Evolutionary conservation across 2,888 invertebrate genomes (phyloP).

Genomic region (Tenthredo amoena): DNA sequence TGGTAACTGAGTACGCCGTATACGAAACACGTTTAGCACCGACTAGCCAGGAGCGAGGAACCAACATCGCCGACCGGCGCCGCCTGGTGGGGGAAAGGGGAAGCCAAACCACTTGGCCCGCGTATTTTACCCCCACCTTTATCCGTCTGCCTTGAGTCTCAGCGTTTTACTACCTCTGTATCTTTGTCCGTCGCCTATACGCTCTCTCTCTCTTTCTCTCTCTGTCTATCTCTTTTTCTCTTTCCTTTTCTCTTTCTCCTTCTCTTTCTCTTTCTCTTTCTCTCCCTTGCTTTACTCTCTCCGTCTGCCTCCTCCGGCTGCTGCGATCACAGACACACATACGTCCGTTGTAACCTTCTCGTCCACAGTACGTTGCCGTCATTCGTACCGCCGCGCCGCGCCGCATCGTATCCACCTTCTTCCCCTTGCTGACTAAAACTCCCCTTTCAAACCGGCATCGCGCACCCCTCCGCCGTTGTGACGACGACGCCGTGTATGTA

Average conservation of each 20-base stretch:
- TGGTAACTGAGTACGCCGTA: conserved; percentile 68
- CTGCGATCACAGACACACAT: not conserved
- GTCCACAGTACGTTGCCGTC: conserved; percentile 2
- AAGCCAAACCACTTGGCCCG: conserved; percentile 45
- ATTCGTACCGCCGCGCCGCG: not conserved
- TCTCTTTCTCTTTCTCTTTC: not conserved
- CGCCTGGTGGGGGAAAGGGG: conserved; percentile 50
- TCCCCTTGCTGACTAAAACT: not conserved
- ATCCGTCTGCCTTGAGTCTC: not conserved
- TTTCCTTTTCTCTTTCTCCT: not conserved
- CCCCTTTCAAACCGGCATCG: conserved; percentile 8
- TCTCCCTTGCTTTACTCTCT: not conserved
- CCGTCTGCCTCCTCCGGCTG: not conserved
- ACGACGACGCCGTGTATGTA: not conserved
- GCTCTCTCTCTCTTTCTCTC: not conserved
- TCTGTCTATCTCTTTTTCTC: not conserved
- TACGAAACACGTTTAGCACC: conserved; percentile 44
- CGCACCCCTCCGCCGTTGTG: conserved; percentile 9
- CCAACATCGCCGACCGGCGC: conserved; percentile 38
- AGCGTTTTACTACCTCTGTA: not conserved
- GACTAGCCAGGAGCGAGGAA: conserved; percentile 23
- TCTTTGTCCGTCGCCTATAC: not conserved
- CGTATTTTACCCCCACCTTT: not conserved
- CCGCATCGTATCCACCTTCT: not conserved
- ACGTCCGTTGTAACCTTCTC: conserved; percentile 34